Conservation (phyloP, 2,113 vertebrate genomes). For the Microtus ochrogaster region DNA sequence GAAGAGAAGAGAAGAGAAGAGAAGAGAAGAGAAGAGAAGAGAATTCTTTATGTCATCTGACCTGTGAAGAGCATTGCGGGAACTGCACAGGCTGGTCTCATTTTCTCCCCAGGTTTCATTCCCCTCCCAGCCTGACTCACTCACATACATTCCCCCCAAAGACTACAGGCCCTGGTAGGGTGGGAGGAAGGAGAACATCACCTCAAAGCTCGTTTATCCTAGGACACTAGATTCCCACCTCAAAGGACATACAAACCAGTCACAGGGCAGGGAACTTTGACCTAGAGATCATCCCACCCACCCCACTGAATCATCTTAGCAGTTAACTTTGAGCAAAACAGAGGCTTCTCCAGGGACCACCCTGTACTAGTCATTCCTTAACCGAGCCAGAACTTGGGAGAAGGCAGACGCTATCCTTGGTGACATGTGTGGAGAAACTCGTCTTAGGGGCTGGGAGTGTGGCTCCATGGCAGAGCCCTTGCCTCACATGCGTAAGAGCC, state of each 20-base stretch:
- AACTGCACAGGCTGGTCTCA: neutral
- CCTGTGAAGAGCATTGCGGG: neutral
- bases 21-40: no score
- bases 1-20: no score
- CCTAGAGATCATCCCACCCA: neutral
- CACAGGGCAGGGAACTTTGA: neutral
- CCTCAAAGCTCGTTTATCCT: slow-evolving; percentile 7
- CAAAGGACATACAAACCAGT: neutral
- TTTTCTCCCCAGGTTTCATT: neutral
- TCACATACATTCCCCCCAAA: neutral
- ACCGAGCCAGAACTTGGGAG: neutral
- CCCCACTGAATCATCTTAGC: slow-evolving; percentile 57
- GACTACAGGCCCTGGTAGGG: neutral
- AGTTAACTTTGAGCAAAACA: slow-evolving; percentile 41
- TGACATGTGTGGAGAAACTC: neutral
- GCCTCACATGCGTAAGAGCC: neutral
- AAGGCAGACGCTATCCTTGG: neutral
- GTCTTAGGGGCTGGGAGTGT: neutral
- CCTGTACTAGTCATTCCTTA: slow-evolving; percentile 16
- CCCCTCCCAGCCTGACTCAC: neutral
- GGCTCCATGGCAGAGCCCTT: neutral
- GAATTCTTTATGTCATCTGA: neutral
- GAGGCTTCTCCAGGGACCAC: slow-evolving; percentile 43
- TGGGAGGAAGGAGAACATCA: neutral
- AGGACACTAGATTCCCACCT: neutral